phyloP scores from a whole-genome alignment of 2,113 vertebrate species.

The Laticauda laticaudata region DNA sequence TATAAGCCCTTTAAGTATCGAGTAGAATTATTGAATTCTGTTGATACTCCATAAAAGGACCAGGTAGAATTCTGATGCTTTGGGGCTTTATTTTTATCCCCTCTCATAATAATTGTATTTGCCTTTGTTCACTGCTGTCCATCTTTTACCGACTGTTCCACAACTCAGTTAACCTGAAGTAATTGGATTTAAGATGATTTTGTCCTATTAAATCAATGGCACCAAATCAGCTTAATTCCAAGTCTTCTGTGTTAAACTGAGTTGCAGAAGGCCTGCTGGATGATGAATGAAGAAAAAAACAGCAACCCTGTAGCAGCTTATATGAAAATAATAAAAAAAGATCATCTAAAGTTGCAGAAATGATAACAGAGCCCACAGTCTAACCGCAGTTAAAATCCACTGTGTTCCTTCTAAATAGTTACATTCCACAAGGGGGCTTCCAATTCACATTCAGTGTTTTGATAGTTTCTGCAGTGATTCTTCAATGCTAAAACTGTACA shows the following conservation, averaged over 20 bases:
- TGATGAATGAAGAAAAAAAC: neutral
- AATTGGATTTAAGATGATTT: conserved; percentile 39
- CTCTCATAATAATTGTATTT: conserved; percentile 4
- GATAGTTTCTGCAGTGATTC: conserved; percentile 39
- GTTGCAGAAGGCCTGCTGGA: neutral
- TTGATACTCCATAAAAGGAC: neutral
- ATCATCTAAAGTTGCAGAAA: neutral
- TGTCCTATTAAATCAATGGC: conserved; percentile 29
- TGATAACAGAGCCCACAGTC: neutral
- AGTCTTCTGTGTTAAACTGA: conserved; percentile 2
- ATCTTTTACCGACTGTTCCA: conserved; percentile 15
- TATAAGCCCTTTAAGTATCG: neutral
- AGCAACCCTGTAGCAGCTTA: neutral
- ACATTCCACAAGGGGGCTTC: conserved; percentile 79
- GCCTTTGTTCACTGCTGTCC: neutral
- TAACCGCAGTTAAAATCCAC: conserved; percentile 28
- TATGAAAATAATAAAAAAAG: neutral
- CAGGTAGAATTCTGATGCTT: neutral
- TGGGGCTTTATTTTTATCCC: neutral
- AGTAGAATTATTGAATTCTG: conserved; percentile 1
- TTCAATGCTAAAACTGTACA: conserved; percentile 32
- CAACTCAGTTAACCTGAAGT: conserved; percentile 33
- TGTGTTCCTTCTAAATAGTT: conserved; percentile 26
- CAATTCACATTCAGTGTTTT: conserved; percentile 43
- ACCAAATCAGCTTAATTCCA: conserved; percentile 30